Evolutionary conservation across 2,797 vertebrate genomes (phyloP), one percentile per base, ranked within the genome.

Genomic region (Mus spretus): DNA sequence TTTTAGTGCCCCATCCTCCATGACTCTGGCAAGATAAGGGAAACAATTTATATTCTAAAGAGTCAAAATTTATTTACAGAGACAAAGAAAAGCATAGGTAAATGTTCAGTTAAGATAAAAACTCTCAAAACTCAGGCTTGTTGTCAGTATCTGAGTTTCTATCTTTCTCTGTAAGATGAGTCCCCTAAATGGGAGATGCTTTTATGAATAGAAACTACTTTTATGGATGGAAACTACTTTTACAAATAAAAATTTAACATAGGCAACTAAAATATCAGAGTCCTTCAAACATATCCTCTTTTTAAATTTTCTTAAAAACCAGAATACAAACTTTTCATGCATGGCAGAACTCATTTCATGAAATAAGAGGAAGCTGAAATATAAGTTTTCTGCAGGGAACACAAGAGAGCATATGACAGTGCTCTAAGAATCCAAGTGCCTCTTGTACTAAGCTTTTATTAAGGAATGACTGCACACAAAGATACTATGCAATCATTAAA

Each of bases 31-130:
- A 55, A 77, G n/a, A 77, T 37, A 59, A 77, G 87, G 3, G 19
- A 77, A 87, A 77, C 57, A 89, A 77, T 34, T 89, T 75, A 47
- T 47, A 77, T 47, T 77, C 57, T 74, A 88, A 40, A 57, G 85
- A 5, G 72, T 19, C 22, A 40, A 1, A 57, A 55, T 6, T 67
- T 88, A 74, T 37, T 59, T 74, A 34, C 79, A 59, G 65, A 75
- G 72, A 72, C 55, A 92, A 75, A 92, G 55, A 75, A n/a, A 70
- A 28, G 31, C 6, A 13, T 34, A n/a, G 13, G 50, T 57, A 74
- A 74, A 74, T 2, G 1, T 74, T 83, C 20, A 57, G 63, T 74
- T 75, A 70, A 83, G 20, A 61, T 6, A 74, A 83, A 84, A 83
- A 63, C 44, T 70, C 28, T 82, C 80, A 83, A 91, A 28, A 20